Conservation (phyloP, 2,113 vertebrate species). For the Cebus imitator region DNA sequence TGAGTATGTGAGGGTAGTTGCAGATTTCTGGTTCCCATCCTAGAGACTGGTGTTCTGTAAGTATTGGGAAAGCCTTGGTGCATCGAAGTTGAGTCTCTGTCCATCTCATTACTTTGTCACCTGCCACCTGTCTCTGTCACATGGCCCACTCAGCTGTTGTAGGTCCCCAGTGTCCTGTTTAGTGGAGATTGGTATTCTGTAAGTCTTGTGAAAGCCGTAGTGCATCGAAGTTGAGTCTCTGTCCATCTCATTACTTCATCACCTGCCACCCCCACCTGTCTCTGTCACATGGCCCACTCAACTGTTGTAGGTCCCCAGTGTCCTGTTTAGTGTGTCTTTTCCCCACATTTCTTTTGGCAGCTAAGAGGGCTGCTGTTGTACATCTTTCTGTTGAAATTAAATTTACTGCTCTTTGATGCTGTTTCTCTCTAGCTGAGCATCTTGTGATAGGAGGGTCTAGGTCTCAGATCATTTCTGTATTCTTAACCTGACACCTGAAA, state of each 20-base stretch:
- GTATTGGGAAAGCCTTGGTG: background rate
- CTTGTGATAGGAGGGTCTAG: background rate
- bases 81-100: background rate
- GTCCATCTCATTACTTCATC: background rate
- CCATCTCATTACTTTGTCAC: background rate
- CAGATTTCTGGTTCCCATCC: background rate
- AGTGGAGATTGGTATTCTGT: background rate
- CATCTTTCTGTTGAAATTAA: background rate
- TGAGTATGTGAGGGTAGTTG: background rate
- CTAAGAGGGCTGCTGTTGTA: background rate
- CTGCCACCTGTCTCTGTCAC: background rate
- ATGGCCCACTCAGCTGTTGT: background rate
- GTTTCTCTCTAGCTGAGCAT: background rate
- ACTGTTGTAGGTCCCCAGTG: background rate
- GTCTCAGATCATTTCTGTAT: background rate
- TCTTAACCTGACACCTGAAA: background rate
- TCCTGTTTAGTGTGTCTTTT: background rate
- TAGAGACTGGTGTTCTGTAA: background rate
- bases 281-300: background rate
- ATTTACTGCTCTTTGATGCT: background rate
- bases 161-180: background rate
- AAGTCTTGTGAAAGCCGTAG: background rate
- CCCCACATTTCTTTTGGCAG: background rate
- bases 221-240: background rate
- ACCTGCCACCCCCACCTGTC: background rate